phyloP scores from a whole-genome alignment of 2,888 invertebrate species.

The Conops quadrifasciatus region DNA sequence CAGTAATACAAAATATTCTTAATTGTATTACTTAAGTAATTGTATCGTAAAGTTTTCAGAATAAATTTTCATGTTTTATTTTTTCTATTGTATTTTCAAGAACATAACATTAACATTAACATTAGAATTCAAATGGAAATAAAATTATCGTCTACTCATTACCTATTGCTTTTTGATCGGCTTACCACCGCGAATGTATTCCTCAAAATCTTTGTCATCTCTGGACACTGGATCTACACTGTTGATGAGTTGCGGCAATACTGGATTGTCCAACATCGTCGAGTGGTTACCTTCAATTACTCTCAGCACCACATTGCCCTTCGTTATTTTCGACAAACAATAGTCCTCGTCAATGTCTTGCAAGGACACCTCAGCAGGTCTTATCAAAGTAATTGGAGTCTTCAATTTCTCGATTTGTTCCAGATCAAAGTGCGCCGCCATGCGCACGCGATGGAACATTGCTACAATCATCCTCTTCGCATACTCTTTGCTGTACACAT shows the following conservation, averaged over 20 bases:
- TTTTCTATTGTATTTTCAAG: too few species aligned
- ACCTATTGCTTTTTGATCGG: slow-evolving; percentile 43
- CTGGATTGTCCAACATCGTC: slow-evolving; percentile 74
- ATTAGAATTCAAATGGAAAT: too few species aligned
- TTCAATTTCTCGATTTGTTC: slow-evolving; percentile 64
- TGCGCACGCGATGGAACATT: slow-evolving; percentile 69
- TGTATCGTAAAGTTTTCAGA: too few species aligned
- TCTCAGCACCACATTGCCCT: slow-evolving; percentile 69
- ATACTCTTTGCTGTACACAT: slow-evolving; percentile 63
- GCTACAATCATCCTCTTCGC: slow-evolving; percentile 62
- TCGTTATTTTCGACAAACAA: slow-evolving; percentile 70
- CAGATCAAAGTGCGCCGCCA: slow-evolving; percentile 66
- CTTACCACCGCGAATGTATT: slow-evolving; percentile 54
- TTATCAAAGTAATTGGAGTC: slow-evolving; percentile 71
- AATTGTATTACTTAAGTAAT: too few species aligned
- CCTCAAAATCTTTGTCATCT: slow-evolving; percentile 58
- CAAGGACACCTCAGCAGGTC: slow-evolving; percentile 71
- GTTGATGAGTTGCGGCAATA: slow-evolving; percentile 73
- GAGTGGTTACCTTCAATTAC: slow-evolving; percentile 78
- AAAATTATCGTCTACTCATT: not conserved
- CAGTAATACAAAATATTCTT: too few species aligned
- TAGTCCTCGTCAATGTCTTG: slow-evolving; percentile 72
- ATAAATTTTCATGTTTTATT: too few species aligned
- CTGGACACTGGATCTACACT: slow-evolving; percentile 58
- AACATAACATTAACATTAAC: too few species aligned